Evolutionary conservation across 2,113 vertebrate species (phyloP), one percentile per base, ranked within the genome.

Genomic region (Melanostigma gelatinosum): DNA sequence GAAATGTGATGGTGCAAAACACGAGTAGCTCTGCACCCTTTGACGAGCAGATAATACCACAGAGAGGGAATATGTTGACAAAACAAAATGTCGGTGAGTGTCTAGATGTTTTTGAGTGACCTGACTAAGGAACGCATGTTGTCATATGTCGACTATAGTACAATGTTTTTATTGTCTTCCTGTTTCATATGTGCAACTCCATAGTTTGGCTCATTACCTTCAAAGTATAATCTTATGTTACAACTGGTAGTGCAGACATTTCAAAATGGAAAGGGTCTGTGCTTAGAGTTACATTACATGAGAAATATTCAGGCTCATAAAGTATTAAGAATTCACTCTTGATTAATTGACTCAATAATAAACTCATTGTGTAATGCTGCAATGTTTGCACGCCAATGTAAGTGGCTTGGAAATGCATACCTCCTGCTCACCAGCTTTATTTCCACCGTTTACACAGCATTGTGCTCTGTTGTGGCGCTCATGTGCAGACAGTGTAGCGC

Each of bases 401-500:
- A 66, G 67, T 24, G 48, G 42, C 58, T 57, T 71, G 40, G 77
- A 68, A 48, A 71, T 64, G 54, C 54, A 44, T 27, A 13, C 38
- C 32, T 66, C 15, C 64, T 36, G n/a, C 58, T 68, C 34, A 42
- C 36, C 24, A 32, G 67, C 34, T 52, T 55, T 40, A 18, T 1
- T 24, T 6, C 48, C 42, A 16, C 71, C 36, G 20, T 71, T 36
- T 24, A n/a, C 58, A 46, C 42, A 27, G 34, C 13, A 27, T 24
- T 42, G 12, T 69, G 36, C 20, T 61, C 18, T 77, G 18, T 67
- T 50, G 58, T 71, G 29, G 63, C 27, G 48, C 1, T 58, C 22
- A 65, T 68, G 24, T 69, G 68, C 48, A 77, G 67, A 88, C 79
- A 85, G 63, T 77, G 24, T 3, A 48, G 62, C 66, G 52, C 42